phyloP scores from a whole-genome alignment of 2,113 vertebrate species.

The Laticauda laticaudata region DNA sequence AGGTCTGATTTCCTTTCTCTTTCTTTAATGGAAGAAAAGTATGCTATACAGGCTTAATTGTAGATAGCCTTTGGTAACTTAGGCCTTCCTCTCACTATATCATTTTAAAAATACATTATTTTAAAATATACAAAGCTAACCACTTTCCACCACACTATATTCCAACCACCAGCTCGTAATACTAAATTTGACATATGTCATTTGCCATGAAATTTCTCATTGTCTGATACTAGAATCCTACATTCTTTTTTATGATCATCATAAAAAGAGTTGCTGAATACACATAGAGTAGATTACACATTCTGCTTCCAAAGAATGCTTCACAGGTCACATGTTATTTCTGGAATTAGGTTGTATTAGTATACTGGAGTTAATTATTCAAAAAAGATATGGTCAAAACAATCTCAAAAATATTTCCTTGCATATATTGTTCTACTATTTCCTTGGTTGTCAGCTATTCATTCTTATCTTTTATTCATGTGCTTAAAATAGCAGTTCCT shows the following conservation, averaged over 20 bases:
- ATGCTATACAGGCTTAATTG: background rate
- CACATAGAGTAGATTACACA: background rate
- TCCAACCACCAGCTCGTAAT: background rate
- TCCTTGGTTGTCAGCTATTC: background rate
- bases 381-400: background rate
- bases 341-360: background rate
- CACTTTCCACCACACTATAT: background rate
- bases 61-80: background rate
- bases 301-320: background rate
- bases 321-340: background rate
- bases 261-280: background rate
- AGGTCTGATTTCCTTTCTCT: background rate
- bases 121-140: background rate
- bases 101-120: background rate
- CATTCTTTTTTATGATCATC: background rate
- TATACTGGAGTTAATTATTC: slow-evolving; percentile 6
- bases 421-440: slow-evolving; percentile 7
- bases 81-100: background rate
- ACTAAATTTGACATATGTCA: background rate
- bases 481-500: slow-evolving; percentile 16
- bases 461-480: slow-evolving; percentile 14
- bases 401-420: slow-evolving; percentile 1
- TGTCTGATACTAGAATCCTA: background rate
- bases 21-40: background rate
- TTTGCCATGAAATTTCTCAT: background rate